phyloP scores from a whole-genome alignment of 2,113 vertebrate species.

The Cheirogaleus medius region DNA sequence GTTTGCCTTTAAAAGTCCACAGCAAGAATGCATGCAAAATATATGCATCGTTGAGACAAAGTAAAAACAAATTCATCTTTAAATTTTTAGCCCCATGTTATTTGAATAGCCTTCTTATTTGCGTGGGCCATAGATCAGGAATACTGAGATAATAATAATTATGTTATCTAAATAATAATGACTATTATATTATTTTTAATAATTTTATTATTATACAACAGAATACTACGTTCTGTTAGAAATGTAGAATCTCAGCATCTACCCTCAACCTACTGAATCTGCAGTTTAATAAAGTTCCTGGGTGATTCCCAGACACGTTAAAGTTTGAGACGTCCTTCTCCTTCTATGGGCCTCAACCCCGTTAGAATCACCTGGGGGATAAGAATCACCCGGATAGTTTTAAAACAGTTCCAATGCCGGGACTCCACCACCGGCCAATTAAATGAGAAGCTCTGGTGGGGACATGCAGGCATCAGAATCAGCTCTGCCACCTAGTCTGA shows the following conservation, averaged over 20 bases:
- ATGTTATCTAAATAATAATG: not conserved
- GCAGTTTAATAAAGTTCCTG: not conserved
- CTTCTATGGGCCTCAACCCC: not conserved
- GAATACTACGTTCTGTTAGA: not conserved
- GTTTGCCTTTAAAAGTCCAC: slow-evolving; percentile 28
- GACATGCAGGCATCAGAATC: not conserved
- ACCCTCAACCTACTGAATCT: not conserved
- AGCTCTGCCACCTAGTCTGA: not conserved
- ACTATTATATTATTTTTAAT: not conserved
- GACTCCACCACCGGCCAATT: not conserved
- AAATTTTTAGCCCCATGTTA: not conserved
- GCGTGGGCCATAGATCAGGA: not conserved
- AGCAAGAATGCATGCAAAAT: slow-evolving; percentile 43
- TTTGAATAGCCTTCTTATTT: not conserved
- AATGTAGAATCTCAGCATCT: not conserved
- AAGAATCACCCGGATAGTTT: not conserved
- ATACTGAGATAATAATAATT: not conserved
- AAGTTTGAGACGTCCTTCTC: not conserved
- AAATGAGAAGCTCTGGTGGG: not conserved
- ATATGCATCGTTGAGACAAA: not conserved
- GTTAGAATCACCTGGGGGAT: not conserved
- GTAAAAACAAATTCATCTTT: not conserved
- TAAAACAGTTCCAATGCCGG: not conserved
- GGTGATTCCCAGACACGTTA: not conserved
- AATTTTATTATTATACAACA: not conserved